Evolutionary conservation across 2,113 vertebrate genomes (phyloP).

Genomic region (Synchiropus splendidus): DNA sequence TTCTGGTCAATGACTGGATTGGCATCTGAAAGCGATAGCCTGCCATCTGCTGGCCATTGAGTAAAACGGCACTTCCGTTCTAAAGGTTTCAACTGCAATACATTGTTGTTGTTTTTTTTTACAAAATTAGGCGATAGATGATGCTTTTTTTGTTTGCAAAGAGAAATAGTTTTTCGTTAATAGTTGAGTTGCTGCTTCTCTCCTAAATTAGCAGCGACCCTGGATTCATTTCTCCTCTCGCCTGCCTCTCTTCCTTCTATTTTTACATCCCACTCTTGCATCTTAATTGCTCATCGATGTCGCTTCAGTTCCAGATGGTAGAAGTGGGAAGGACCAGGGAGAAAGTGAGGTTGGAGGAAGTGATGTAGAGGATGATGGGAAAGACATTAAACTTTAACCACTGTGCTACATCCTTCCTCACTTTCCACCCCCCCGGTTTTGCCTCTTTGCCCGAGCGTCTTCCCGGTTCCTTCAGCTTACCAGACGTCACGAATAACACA

Average conservation of each 20-base stretch:
- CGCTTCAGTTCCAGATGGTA: slow-evolving; percentile 16
- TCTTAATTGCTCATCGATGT: slow-evolving; percentile 11
- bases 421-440: slow-evolving; percentile 4
- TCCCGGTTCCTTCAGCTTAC: no score
- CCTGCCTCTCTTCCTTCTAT: slow-evolving; percentile 4
- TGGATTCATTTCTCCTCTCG: neutral
- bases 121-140: no score
- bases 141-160: no score
- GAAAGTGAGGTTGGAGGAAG: slow-evolving; percentile 18
- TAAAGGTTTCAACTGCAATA: no score
- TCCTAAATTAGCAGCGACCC: neutral
- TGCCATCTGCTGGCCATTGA: slow-evolving; percentile 46
- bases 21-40: neutral
- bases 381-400: slow-evolving; percentile 49
- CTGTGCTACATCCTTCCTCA: slow-evolving; percentile 19
- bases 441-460: neutral
- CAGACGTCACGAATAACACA: no score
- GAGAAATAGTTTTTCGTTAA: no score
- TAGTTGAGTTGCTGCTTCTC: no score
- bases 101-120: no score
- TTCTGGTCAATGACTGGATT: no score
- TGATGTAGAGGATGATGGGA: slow-evolving; percentile 30
- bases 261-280: slow-evolving; percentile 12
- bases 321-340: neutral
- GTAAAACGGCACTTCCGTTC: slow-evolving; percentile 13